Evolutionary conservation across 1,140 invertebrate genomes (phyloP).

Genomic region (Drosophila sturtevanti): DNA sequence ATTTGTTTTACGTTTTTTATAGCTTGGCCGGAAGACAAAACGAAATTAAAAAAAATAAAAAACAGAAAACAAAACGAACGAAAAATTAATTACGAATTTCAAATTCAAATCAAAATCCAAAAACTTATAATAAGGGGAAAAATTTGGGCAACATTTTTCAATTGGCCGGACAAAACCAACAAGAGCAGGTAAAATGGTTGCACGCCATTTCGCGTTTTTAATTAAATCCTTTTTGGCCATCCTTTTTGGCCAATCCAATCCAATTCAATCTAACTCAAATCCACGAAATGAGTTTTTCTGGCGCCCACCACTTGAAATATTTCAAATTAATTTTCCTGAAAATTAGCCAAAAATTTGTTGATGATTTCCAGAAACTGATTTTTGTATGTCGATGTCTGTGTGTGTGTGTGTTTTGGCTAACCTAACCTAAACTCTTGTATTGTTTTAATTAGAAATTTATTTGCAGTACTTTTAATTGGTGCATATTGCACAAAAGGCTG

Average conservation of each 20-base stretch:
- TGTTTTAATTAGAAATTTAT: slow-evolving; percentile 74
- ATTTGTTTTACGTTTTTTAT: slow-evolving; percentile 5
- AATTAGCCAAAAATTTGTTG: slow-evolving; percentile 47
- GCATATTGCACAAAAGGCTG: slow-evolving; percentile 43
- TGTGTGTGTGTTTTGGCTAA: not conserved
- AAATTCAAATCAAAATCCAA: slow-evolving; percentile 59
- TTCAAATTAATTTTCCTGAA: slow-evolving; percentile 66
- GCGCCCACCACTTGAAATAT: slow-evolving; percentile 48
- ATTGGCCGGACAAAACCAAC: slow-evolving; percentile 48
- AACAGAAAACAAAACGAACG: not conserved
- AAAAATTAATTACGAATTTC: slow-evolving; percentile 65
- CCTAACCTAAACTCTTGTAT: slow-evolving; percentile 15
- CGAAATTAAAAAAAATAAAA: not conserved
- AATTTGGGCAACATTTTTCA: slow-evolving; percentile 62
- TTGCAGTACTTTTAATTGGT: slow-evolving; percentile 63
- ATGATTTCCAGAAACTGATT: slow-evolving; percentile 39
- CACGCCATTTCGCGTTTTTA: slow-evolving; percentile 67
- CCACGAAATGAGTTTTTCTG: slow-evolving; percentile 66
- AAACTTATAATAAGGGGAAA: slow-evolving; percentile 66
- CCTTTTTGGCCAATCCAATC: slow-evolving; percentile 34
- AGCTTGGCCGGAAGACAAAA: not conserved
- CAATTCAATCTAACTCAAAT: slow-evolving; percentile 32
- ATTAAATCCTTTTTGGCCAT: slow-evolving; percentile 66
- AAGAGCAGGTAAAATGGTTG: slow-evolving; percentile 46
- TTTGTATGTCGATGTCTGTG: not conserved